These are phyloP conservation scores for Hippoglossus stenolepis DNA, from an alignment of 2,113 vertebrate genomes.

Conservation along the genomic window DNA sequence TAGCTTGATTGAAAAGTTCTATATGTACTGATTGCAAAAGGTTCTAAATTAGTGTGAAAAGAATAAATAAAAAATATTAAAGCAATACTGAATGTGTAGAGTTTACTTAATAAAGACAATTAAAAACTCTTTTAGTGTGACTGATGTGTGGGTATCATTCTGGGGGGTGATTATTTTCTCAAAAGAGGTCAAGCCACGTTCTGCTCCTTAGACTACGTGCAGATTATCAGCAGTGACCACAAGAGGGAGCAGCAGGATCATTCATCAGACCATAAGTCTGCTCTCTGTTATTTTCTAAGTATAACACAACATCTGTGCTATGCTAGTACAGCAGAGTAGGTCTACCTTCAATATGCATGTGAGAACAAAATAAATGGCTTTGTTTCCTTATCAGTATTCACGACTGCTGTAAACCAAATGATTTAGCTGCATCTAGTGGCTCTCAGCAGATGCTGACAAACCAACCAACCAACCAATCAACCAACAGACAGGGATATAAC, in stretches of 20 bases:
- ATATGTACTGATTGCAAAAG: slow-evolving; percentile 80
- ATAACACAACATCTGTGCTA: no score
- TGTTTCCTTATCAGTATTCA: no score
- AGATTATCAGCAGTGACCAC: not conserved
- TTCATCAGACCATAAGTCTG: not conserved
- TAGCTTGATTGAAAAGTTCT: slow-evolving; percentile 80
- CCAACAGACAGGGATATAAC: no score
- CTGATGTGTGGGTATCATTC: slow-evolving; percentile 27
- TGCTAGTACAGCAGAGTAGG: no score
- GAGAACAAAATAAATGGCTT: no score
- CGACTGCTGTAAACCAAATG: no score
- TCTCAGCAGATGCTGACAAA: no score
- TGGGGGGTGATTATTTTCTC: not conserved
- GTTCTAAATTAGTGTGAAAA: slow-evolving; percentile 81
- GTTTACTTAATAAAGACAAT: slow-evolving; percentile 86
- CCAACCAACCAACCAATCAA: no score
- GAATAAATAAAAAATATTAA: slow-evolving; percentile 64
- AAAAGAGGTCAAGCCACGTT: not conserved
- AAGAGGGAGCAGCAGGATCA: not conserved
- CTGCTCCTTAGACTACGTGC: not conserved
- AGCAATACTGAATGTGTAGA: slow-evolving; percentile 85
- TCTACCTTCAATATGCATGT: no score
- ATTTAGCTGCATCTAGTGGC: no score
- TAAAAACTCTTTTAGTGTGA: slow-evolving; percentile 66
- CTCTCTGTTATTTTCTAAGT: no score